phyloP scores from a whole-genome alignment of 2,113 vertebrate genomes.

The Laticauda laticaudata region DNA sequence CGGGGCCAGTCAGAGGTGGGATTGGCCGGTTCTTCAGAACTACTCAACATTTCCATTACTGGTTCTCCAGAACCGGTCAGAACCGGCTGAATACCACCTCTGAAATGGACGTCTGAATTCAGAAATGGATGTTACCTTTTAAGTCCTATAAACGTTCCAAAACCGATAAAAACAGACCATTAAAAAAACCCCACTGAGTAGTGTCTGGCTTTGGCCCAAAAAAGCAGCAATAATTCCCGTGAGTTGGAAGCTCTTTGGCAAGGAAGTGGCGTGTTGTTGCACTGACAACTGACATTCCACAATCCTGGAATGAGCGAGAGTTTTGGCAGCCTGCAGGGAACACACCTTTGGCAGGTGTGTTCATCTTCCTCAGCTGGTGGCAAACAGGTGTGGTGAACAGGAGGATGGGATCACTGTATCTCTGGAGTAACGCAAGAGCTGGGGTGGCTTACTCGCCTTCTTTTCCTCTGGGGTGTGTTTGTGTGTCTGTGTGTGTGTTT shows the following conservation, averaged over 20 bases:
- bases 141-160: no score
- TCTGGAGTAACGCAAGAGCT: neutral
- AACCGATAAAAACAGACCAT: accelerated
- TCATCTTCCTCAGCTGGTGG: neutral
- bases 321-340: neutral
- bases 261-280: neutral
- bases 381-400: neutral
- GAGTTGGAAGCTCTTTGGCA: neutral
- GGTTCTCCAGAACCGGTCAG: no score
- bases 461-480: no score
- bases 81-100: no score
- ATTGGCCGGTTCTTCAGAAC: no score
- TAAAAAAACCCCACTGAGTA: neutral
- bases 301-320: neutral
- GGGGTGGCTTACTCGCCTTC: neutral
- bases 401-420: neutral
- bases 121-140: no score
- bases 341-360: neutral
- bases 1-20: no score
- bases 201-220: neutral
- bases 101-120: no score
- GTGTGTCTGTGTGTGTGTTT: no score
- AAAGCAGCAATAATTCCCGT: neutral
- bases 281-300: neutral
- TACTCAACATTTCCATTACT: no score